These are phyloP conservation scores for Hystrix brachyura DNA, from an alignment of 2,113 vertebrate genomes.

Conservation along the genomic window DNA sequence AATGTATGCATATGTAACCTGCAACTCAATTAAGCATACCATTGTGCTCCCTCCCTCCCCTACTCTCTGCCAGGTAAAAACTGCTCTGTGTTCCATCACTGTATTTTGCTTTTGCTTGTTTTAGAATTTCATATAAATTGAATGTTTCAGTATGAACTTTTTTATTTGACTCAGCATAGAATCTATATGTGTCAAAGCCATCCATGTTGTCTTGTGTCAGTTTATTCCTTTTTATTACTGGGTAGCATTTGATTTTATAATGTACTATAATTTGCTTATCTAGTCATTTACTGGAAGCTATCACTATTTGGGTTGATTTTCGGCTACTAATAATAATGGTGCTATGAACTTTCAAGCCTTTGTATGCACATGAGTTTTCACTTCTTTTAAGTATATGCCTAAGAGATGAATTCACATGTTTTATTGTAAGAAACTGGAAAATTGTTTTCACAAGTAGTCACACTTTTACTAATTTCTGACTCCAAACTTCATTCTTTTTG, in stretches of 20 bases:
- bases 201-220: background rate
- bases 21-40: background rate
- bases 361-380: background rate
- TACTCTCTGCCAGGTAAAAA: background rate
- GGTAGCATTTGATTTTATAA: background rate
- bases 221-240: background rate
- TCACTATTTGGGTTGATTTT: constrained; percentile 14
- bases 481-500: background rate
- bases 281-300: background rate
- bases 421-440: background rate
- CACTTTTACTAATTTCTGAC: background rate
- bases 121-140: background rate
- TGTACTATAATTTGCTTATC: background rate
- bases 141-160: background rate
- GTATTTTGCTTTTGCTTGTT: background rate
- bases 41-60: background rate
- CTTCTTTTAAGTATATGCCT: constrained; percentile 13
- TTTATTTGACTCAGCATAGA: background rate
- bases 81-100: background rate
- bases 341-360: background rate
- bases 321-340: background rate
- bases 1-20: background rate
- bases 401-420: background rate
- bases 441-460: background rate
- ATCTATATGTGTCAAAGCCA: background rate